Percentiles rank a stretch among this genome's conserved stretches.
Conservation (phyloP, 2,797 vertebrate species). For the Sarcoramphus papa region DNA sequence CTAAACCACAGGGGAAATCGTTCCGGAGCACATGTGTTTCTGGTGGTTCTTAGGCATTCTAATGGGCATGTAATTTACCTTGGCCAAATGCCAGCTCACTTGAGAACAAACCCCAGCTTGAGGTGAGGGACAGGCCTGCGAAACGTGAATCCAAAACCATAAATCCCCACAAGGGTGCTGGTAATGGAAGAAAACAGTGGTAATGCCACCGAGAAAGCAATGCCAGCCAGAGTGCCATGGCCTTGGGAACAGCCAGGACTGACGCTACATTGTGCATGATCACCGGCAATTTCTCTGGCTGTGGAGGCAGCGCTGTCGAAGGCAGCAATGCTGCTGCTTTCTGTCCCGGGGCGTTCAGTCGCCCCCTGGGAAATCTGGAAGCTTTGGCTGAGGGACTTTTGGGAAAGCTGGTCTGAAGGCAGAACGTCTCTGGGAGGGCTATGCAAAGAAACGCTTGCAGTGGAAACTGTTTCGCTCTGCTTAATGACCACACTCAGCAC, state of each 20-base stretch:
- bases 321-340: neutral
- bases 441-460: neutral
- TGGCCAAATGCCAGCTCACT: neutral
- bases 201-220: neutral
- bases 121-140: neutral
- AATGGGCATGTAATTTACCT: neutral
- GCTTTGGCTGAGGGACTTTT: neutral
- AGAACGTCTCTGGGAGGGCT: neutral
- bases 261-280: neutral
- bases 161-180: neutral
- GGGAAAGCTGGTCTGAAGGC: neutral
- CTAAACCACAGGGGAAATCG: neutral
- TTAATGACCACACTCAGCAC: neutral
- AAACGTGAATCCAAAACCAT: neutral
- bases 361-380: neutral
- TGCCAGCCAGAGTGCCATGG: neutral
- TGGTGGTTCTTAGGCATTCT: too few relatives aligned
- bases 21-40: neutral
- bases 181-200: neutral
- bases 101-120: neutral
- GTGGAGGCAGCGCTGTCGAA: neutral
- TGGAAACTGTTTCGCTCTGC: neutral
- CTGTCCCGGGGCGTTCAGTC: neutral
- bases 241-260: neutral
- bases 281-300: neutral